Base-by-base conservation (phyloP, 2,797 vertebrate genomes). In the Pseudochirops corinnae region DNA sequence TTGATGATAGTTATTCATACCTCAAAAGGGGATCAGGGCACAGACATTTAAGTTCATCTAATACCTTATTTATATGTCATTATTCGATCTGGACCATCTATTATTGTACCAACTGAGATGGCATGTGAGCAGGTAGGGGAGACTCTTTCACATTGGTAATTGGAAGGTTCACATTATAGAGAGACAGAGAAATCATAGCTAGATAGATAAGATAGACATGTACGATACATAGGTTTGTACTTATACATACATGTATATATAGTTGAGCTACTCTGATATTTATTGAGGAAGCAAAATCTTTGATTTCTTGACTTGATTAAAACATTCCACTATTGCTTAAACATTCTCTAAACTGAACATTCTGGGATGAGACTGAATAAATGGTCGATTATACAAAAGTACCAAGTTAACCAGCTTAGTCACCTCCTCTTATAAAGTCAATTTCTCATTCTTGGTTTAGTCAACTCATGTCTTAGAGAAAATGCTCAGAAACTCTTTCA, bases 361-460 rank as follows among this genome's bases (percentile, higher is more conserved):
- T 96, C 55, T 97, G 90, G 95, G 82, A 95, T 24, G 50, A 97
- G 95, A 96, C 60, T 55, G 94, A 97, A 97, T 9, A 12, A 55
- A 18, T 62, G 12, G 33, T 52, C 33, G 2, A 58, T 13, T 82
- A 26, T 91, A 53, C 18, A 95, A 87, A 39, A 56, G 91, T 74
- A 24, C 52, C n/a, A 87, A 58, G 56, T 90, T 95, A 92, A 90
- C 62, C 31, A 57, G 90, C 39, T 50, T 74, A 18, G 11, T 6
- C 96, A 87, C 87, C 56, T 56, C 56, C 87, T 62, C n/a, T 82
- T 82, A 57, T 14, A 3, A 91, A 95, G 39, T 91, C 67, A 93
- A 92, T 74, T 90, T 56, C 67, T 82, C 3, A 0, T 21, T 90
- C 46, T 46, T 87, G 39, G 53, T 28, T 58, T 82, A 21, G 82